Percentiles rank a stretch among this genome's conserved stretches.
These are phyloP conservation scores for Mormyrus proboscirostris DNA, from an alignment of 2,797 vertebrate genomes.

Conservation along the genomic window DNA sequence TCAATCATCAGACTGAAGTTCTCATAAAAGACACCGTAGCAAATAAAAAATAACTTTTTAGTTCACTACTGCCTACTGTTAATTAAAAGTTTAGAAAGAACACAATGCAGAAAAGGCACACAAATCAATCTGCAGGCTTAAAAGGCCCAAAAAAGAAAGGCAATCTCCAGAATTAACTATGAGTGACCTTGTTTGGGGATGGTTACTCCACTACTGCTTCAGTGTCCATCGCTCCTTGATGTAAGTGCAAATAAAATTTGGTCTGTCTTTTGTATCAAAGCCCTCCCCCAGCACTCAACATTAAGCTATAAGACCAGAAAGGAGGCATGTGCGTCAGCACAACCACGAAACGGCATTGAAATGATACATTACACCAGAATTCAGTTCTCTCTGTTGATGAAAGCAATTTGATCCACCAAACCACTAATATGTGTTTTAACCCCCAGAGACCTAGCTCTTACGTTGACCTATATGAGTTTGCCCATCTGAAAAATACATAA, in stretches of 20 bases:
- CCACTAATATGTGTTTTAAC: neutral
- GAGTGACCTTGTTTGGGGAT: conserved; percentile 10
- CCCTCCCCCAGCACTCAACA: neutral
- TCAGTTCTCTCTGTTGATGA: neutral
- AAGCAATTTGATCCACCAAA: conserved; percentile 15
- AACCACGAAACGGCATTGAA: neutral
- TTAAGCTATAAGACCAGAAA: neutral
- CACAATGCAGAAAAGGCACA: conserved; percentile 17
- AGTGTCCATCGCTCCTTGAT: conserved; percentile 7
- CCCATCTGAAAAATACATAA: conserved; percentile 6
- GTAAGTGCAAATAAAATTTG: conserved; percentile 19
- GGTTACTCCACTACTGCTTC: neutral
- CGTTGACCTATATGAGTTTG: neutral
- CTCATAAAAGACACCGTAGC: conserved; percentile 28
- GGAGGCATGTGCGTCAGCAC: neutral
- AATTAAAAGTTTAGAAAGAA: conserved; percentile 8
- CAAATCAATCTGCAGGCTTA: conserved; percentile 14
- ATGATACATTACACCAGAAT: conserved; percentile 11
- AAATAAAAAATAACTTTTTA: conserved; percentile 18
- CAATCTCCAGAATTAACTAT: neutral
- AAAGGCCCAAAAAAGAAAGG: conserved; percentile 6
- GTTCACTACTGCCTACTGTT: conserved; percentile 16
- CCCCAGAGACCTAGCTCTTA: neutral
- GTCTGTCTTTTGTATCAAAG: neutral
- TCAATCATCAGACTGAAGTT: conserved; percentile 32